These are phyloP conservation scores for Spongilla lacustris DNA, from an alignment of 37 sponge, comb jelly and placozoan genomes.

Conservation along the genomic window DNA sequence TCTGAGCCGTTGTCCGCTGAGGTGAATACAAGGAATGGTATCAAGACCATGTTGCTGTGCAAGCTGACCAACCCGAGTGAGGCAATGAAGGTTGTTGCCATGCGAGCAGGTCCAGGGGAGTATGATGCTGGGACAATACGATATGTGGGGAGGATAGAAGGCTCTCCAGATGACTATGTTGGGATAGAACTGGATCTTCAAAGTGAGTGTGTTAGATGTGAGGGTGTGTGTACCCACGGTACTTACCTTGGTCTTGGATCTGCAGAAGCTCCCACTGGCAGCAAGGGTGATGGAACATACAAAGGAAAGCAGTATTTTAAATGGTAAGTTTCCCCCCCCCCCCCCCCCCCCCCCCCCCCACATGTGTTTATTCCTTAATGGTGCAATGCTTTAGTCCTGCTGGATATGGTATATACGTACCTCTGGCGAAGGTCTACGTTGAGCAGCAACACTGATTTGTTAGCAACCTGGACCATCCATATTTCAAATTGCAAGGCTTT, in stretches of 20 bases:
- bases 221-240: background rate
- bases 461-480: too few species aligned
- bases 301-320: slow-evolving; percentile 56
- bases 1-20: too few species aligned
- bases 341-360: too few species aligned
- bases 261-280: background rate
- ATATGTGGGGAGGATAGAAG: too few species aligned
- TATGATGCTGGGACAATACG: too few species aligned
- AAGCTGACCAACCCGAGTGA: too few species aligned
- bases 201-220: background rate
- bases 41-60: too few species aligned
- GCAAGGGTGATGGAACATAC: slow-evolving; percentile 36
- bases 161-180: background rate
- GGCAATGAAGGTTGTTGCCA: too few species aligned
- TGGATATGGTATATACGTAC: slow-evolving; percentile 42
- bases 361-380: background rate
- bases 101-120: too few species aligned
- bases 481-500: too few species aligned
- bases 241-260: background rate
- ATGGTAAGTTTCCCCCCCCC: slow-evolving; percentile 39
- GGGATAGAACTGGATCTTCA: background rate
- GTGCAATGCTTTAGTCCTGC: slow-evolving; percentile 25
- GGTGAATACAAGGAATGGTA: too few species aligned
- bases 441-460: background rate
- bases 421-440: slow-evolving; percentile 34